Evolutionary conservation across 2,797 vertebrate species (phyloP), one percentile per base, ranked within the genome.

Genomic region (Decapterus maruadsi): DNA sequence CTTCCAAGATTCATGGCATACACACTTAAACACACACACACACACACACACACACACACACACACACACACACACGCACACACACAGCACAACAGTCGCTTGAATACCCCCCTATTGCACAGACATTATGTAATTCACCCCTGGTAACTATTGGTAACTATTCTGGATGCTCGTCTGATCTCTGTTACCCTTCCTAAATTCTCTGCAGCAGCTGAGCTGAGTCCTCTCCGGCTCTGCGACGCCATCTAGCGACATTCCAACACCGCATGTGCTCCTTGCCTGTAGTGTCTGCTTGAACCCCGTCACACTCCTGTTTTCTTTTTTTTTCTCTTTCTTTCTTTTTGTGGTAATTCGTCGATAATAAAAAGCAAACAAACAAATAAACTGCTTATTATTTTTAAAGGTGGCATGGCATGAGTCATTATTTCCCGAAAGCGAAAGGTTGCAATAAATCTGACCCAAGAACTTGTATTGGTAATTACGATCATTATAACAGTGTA

Each of bases 181-280:
- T 87, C 70, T 89, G 87, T 78, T 87, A 88, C 88, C 84, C 84
- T 85, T 36, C 68, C 38, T 69, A 76, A 84, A 83, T 87, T 79
- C 66, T 81, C 56, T 80, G 68, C 82, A 80, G 42, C 63, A 72
- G 72, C 54, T 14, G 45, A 38, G 77, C 81, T 42, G 76, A 72
- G 65, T 76, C 78, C 91, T 94, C 46, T 92, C 85, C 55, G 96
- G 96, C 97, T 97, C 96, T 93, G 94, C 95, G 92, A 95, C 95
- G 97, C 97, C 98, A 98, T 96, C 98, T 98, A 96, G 98, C 91
- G 98, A 90, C 78, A 2, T 22, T 16, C 40, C n/a, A 70, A 48
- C 79, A 63, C n/a, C n/a, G 17, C n/a, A 42, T 43, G 26, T 10
- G 17, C 56, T 29, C 54, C 43, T 13, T 8, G 8, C 31, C 54